Percentiles rank a stretch among this genome's conserved stretches.
Evolutionary conservation across 1,140 invertebrate genomes (phyloP).

Genomic region (Scaptomyza pallida): DNA sequence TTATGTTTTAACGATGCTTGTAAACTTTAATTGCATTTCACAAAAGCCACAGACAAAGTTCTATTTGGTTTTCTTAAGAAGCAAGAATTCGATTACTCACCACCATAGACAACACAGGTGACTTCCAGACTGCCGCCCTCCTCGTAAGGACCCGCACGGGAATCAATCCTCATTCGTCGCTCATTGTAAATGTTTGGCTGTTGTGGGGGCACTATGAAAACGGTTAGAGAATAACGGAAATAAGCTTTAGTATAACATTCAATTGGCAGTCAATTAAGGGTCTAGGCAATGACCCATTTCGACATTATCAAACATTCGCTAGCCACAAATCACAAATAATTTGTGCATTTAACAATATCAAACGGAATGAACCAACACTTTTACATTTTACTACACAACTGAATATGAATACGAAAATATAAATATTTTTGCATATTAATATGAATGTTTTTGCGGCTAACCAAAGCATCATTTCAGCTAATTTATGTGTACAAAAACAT

Average conservation of each 20-base stretch:
- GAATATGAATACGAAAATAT: neutral
- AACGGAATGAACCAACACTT: constrained; percentile 30
- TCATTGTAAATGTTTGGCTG: constrained; percentile 93
- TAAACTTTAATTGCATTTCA: constrained; percentile 67
- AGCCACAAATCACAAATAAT: constrained; percentile 67
- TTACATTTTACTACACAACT: too few species aligned
- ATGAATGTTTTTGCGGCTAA: constrained; percentile 67
- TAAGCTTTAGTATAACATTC: constrained; percentile 19
- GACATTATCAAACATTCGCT: constrained; percentile 13
- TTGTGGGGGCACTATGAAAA: constrained; percentile 90
- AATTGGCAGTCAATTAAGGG: constrained; percentile 51
- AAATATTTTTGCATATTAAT: constrained; percentile 56
- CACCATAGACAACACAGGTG: constrained; percentile 92
- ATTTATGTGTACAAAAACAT: constrained; percentile 54
- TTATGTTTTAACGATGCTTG: constrained; percentile 61
- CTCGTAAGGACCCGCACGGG: constrained; percentile 92
- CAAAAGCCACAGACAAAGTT: constrained; percentile 14
- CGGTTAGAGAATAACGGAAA: constrained; percentile 40
- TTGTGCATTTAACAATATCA: constrained; percentile 38
- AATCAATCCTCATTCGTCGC: constrained; percentile 88
- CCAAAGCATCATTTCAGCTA: constrained; percentile 71
- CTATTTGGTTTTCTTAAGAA: constrained; percentile 9
- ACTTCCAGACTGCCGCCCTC: constrained; percentile 92
- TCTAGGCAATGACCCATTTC: constrained; percentile 7
- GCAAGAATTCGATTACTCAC: constrained; percentile 86